A percentile compares a stretch with the other conserved stretches of the same genome.
These are phyloP conservation scores for Pollenia labialis DNA, from an alignment of 2,888 invertebrate species.

Conservation along the genomic window DNA sequence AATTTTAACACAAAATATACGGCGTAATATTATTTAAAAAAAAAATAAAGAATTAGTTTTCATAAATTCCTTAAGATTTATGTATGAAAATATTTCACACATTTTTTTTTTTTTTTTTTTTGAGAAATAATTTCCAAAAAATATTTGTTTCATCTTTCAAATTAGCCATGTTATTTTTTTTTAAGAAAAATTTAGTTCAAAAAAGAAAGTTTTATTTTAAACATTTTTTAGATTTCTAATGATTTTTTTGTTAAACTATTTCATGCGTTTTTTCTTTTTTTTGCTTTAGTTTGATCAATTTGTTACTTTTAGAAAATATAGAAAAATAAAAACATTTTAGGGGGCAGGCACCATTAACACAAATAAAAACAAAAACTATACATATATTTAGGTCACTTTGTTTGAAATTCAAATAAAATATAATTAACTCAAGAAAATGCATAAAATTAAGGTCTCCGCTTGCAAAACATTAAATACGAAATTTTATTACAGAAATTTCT, in stretches of 20 bases:
- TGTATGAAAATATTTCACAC: background rate
- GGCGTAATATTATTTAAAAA: conserved; percentile 43
- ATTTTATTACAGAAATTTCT: too few relatives aligned
- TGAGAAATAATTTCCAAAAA: background rate
- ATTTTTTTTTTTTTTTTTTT: conserved; percentile 6
- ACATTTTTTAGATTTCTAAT: background rate
- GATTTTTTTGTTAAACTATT: background rate
- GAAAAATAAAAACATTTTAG: conserved; percentile 6
- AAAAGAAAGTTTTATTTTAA: conserved; percentile 10
- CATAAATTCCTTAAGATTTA: conserved; percentile 34
- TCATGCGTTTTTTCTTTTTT: conserved; percentile 1
- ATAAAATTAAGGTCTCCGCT: background rate
- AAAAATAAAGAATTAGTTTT: conserved; percentile 20
- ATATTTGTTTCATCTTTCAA: background rate
- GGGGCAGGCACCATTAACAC: conserved; percentile 21
- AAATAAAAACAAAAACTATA: conserved; percentile 23
- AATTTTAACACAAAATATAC: conserved; percentile 30
- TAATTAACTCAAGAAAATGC: background rate
- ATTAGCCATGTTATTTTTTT: background rate
- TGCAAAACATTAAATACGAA: too few relatives aligned
- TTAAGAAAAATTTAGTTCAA: conserved; percentile 6
- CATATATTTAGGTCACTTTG: conserved; percentile 65
- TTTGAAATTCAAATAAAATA: conserved; percentile 25
- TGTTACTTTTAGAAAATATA: conserved; percentile 18
- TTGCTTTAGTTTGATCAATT: conserved; percentile 55